These are phyloP conservation scores for Jacana jacana DNA, from an alignment of 2,113 vertebrate species.

Conservation along the genomic window DNA sequence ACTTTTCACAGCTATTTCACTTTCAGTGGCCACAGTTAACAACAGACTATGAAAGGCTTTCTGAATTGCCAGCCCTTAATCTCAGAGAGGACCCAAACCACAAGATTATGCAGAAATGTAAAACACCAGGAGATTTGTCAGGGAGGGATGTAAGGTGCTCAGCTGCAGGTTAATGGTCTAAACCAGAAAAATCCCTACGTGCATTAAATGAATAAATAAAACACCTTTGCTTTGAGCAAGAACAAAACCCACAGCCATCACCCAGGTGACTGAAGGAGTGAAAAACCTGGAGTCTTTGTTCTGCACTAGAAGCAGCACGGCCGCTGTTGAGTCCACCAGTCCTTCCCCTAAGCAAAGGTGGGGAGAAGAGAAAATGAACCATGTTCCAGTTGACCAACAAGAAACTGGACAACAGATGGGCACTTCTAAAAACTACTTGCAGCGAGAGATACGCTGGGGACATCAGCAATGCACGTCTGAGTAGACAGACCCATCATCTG, in stretches of 20 bases:
- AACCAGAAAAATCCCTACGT: not conserved
- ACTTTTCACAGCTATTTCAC: not conserved
- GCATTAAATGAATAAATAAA: not conserved
- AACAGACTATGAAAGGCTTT: not conserved
- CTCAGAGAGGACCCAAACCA: not conserved
- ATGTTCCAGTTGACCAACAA: not conserved
- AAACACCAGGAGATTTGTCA: not conserved
- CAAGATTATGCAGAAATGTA: not conserved
- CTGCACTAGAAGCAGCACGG: rapidly evolving
- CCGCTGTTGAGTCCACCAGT: not conserved
- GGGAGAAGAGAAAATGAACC: not conserved
- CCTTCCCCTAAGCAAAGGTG: not conserved
- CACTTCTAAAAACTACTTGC: not conserved
- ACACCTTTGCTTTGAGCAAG: not conserved
- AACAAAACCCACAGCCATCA: not conserved
- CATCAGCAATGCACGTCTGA: too few species aligned
- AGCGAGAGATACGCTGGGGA: not conserved
- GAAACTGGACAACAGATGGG: not conserved
- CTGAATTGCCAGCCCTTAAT: not conserved
- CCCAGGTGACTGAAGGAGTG: not conserved
- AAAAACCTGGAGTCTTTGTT: not conserved
- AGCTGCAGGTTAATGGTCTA: not conserved
- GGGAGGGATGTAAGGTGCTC: not conserved
- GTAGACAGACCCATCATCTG: too few species aligned
- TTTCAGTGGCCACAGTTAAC: not conserved